Conservation (phyloP, 2,113 vertebrate species). For the Crotalus horridus region DNA sequence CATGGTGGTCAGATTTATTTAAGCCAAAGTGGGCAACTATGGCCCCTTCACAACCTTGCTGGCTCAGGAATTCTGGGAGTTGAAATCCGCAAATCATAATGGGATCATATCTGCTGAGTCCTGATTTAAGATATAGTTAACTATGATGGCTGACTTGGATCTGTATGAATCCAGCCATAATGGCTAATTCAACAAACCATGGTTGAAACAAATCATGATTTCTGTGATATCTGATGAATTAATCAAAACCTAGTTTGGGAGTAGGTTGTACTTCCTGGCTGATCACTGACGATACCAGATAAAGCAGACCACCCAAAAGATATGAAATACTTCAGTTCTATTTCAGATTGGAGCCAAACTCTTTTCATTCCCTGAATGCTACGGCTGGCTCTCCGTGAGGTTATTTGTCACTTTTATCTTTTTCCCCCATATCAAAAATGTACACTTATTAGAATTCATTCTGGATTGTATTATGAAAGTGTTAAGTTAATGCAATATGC, state of each 20-base stretch:
- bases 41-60: neutral
- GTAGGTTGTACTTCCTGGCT: neutral
- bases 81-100: neutral
- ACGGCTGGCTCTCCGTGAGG: neutral
- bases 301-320: neutral
- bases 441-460: neutral
- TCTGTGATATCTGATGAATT: neutral
- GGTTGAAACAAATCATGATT: neutral
- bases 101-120: neutral
- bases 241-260: neutral
- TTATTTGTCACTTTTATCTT: neutral
- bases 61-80: neutral
- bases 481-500: constrained; percentile 34
- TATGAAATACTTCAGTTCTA: too few relatives aligned
- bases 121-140: neutral
- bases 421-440: neutral
- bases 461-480: constrained; percentile 22
- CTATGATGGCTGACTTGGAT: neutral
- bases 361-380: neutral
- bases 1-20: neutral
- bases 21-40: neutral
- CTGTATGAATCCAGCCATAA: neutral
- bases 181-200: neutral
- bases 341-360: neutral
- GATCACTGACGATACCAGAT: neutral